These are phyloP conservation scores for Piscicola geometra DNA, from an alignment of 2,888 invertebrate species.

Conservation along the genomic window DNA sequence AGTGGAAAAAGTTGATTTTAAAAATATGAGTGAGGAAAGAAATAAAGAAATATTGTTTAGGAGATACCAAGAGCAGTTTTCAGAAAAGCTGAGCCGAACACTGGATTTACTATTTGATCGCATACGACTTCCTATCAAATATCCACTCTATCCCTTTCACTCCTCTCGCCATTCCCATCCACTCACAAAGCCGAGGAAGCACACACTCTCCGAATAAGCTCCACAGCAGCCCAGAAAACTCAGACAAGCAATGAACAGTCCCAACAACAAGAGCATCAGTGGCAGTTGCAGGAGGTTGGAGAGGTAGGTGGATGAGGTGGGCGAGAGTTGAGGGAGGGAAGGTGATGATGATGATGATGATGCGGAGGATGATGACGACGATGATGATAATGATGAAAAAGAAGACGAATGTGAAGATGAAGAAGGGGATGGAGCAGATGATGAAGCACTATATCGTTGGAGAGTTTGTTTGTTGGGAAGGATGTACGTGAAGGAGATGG, in stretches of 20 bases:
- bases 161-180: too few species aligned
- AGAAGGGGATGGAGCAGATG: neutral
- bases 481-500: constrained; percentile 31
- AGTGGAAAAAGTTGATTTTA: too few species aligned
- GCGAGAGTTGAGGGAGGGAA: neutral
- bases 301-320: constrained; percentile 7
- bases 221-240: constrained; percentile 39
- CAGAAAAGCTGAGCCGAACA: too few species aligned
- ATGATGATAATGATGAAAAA: neutral
- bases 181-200: constrained; percentile 38
- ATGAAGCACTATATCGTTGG: neutral
- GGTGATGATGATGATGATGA: neutral
- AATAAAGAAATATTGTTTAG: too few species aligned
- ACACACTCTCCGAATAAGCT: constrained; percentile 34
- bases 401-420: constrained; percentile 1
- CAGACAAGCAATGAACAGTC: constrained; percentile 27
- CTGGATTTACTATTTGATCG: too few species aligned
- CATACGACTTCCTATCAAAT: too few species aligned
- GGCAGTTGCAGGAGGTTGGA: constrained; percentile 21
- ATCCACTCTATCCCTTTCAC: too few species aligned
- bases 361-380: neutral
- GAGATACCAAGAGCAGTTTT: too few species aligned
- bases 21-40: too few species aligned
- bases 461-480: neutral
- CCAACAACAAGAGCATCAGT: constrained; percentile 29